Evolutionary conservation across 2,888 invertebrate species (phyloP).

Genomic region (Agrotis clavis): DNA sequence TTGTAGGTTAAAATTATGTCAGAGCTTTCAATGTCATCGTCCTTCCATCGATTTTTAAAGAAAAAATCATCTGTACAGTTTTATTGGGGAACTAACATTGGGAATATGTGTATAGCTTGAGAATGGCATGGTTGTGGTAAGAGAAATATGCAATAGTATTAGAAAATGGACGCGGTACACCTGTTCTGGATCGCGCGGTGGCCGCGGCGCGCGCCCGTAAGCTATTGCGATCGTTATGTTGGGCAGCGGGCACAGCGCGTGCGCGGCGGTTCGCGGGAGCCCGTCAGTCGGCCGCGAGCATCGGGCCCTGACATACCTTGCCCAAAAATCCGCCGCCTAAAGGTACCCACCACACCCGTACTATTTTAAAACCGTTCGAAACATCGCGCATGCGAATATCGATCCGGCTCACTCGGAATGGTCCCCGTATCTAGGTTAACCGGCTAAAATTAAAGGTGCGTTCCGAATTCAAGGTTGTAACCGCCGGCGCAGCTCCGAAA

Average conservation of each 20-base stretch:
- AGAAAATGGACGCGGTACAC: slow-evolving; percentile 65
- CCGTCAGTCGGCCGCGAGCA: slow-evolving; percentile 68
- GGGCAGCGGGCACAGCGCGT: slow-evolving; percentile 66
- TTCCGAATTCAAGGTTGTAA: slow-evolving; percentile 89
- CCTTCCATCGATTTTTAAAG: slow-evolving; percentile 38
- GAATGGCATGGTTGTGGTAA: slow-evolving; percentile 41
- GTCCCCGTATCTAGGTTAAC: slow-evolving; percentile 90
- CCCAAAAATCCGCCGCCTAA: slow-evolving; percentile 73
- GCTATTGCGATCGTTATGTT: slow-evolving; percentile 74
- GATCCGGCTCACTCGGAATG: slow-evolving; percentile 84
- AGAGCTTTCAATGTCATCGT: slow-evolving; percentile 49
- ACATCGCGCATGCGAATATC: slow-evolving; percentile 88
- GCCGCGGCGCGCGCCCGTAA: slow-evolving; percentile 56
- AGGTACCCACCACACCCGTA: slow-evolving; percentile 78
- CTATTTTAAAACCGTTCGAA: slow-evolving; percentile 79
- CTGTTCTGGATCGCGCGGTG: slow-evolving; percentile 63
- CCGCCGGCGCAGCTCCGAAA: slow-evolving; percentile 88
- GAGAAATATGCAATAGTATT: slow-evolving; percentile 55
- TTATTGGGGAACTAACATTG: slow-evolving; percentile 4
- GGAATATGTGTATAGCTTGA: slow-evolving; percentile 29
- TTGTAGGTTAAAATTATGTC: slow-evolving; percentile 41
- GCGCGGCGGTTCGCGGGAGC: slow-evolving; percentile 65
- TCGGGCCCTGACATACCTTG: slow-evolving; percentile 73
- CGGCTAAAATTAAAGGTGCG: slow-evolving; percentile 91
- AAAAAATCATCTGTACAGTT: slow-evolving; percentile 6